Evolutionary conservation across 2,888 invertebrate species (phyloP).

Genomic region (Eledona agricola): DNA sequence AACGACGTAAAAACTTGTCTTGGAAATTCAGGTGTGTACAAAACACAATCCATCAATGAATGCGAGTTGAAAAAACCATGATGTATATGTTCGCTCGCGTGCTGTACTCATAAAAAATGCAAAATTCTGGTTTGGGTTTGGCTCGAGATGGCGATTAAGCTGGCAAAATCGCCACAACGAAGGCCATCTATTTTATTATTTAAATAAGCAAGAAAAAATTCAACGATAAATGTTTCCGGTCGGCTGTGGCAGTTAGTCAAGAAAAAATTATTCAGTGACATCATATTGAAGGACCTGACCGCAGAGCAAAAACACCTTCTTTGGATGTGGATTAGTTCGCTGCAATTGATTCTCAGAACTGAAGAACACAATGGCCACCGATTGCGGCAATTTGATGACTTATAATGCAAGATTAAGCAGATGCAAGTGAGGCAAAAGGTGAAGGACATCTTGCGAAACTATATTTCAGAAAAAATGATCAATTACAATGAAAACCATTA

Average conservation of each 20-base stretch:
- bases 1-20: slow-evolving; percentile 17
- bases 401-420: neutral
- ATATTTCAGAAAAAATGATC: too few relatives aligned
- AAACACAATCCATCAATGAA: slow-evolving; percentile 34
- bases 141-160: slow-evolving; percentile 35
- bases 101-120: slow-evolving; percentile 31
- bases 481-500: too few relatives aligned
- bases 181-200: slow-evolving; percentile 36
- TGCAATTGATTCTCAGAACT: slow-evolving; percentile 9
- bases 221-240: slow-evolving; percentile 37
- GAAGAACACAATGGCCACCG: slow-evolving; percentile 10
- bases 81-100: slow-evolving; percentile 33
- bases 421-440: slow-evolving; percentile 5
- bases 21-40: slow-evolving; percentile 31
- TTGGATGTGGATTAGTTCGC: slow-evolving; percentile 17
- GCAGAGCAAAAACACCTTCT: slow-evolving; percentile 13
- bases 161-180: slow-evolving; percentile 31
- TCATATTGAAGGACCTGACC: slow-evolving; percentile 29
- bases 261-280: slow-evolving; percentile 27
- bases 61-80: slow-evolving; percentile 15
- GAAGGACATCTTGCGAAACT: slow-evolving; percentile 8
- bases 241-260: slow-evolving; percentile 26
- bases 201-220: slow-evolving; percentile 25
- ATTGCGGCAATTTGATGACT: neutral
- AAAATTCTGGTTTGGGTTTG: slow-evolving; percentile 38